phyloP scores from a whole-genome alignment of 2,888 invertebrate genomes.

The Diaphora mendica region DNA sequence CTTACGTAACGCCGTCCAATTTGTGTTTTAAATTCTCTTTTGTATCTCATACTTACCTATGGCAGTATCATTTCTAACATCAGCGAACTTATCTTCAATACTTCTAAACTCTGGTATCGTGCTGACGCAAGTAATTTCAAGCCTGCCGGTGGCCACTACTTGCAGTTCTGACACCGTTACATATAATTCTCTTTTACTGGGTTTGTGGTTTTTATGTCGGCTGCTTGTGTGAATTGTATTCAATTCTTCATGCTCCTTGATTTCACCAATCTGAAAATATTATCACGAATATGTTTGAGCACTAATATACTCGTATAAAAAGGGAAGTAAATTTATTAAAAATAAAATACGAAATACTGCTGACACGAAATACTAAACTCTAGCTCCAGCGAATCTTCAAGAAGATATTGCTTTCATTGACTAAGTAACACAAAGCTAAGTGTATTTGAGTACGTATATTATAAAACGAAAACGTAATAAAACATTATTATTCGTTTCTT shows the following conservation, averaged over 20 bases:
- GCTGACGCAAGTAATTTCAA: slow-evolving; percentile 91
- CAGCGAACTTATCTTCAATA: slow-evolving; percentile 91
- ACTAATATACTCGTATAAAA: too few relatives aligned
- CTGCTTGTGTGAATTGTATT: slow-evolving; percentile 67
- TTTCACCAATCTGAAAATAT: slow-evolving; percentile 60
- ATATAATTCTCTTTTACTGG: slow-evolving; percentile 88
- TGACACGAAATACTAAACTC: too few relatives aligned
- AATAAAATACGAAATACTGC: neutral
- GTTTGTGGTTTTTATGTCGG: slow-evolving; percentile 74
- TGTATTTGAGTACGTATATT: too few relatives aligned
- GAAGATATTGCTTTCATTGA: too few relatives aligned
- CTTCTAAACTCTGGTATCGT: slow-evolving; percentile 92
- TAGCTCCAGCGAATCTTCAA: too few relatives aligned
- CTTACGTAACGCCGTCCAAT: too few relatives aligned
- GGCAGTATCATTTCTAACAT: slow-evolving; percentile 90
- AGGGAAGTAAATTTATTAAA: neutral
- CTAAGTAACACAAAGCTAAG: too few relatives aligned
- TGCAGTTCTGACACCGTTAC: slow-evolving; percentile 91
- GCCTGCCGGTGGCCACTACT: slow-evolving; percentile 89
- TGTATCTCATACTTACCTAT: slow-evolving; percentile 84
- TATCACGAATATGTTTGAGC: neutral
- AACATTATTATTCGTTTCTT: too few relatives aligned
- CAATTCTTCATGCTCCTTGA: slow-evolving; percentile 62
- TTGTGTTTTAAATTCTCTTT: neutral
- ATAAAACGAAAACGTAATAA: too few relatives aligned